Percentiles rank a stretch among this genome's conserved stretches.
Evolutionary conservation across 37 sponge, comb jelly and placozoan species (phyloP).

Genomic region (Haliclona indistincta): DNA sequence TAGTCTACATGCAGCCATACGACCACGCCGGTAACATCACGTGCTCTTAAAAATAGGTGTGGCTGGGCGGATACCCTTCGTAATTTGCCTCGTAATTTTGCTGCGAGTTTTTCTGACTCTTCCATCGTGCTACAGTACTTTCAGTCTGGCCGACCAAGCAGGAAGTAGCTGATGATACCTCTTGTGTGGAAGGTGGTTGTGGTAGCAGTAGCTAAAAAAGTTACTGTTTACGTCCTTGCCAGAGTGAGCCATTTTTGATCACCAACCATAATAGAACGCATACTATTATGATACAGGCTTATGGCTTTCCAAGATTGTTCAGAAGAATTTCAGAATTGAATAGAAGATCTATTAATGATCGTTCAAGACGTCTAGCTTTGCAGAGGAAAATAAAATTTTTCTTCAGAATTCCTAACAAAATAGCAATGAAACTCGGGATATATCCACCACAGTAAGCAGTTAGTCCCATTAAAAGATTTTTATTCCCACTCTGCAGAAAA

Average conservation of each 20-base stretch:
- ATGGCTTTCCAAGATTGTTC: conserved; percentile 75
- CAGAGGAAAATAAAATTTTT: conserved; percentile 66
- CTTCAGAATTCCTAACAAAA: conserved; percentile 74
- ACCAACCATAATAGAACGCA: background rate
- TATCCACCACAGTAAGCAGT: too few species aligned
- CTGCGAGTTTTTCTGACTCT: too few species aligned
- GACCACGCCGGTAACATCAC: too few species aligned
- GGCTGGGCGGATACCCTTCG: too few species aligned
- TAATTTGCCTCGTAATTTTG: too few species aligned
- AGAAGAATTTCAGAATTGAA: conserved; percentile 58
- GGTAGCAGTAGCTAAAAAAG: conserved; percentile 66
- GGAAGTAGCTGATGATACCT: conserved; percentile 19
- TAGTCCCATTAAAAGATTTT: too few species aligned
- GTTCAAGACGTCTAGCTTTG: conserved; percentile 24
- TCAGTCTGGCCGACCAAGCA: too few species aligned
- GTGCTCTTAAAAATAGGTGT: too few species aligned
- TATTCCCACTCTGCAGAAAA: too few species aligned
- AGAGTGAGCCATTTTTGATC: conserved; percentile 32
- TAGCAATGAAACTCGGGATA: conserved; percentile 6
- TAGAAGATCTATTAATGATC: conserved; percentile 14
- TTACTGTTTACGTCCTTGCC: conserved; percentile 60
- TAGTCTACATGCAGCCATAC: too few species aligned
- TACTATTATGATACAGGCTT: conserved; percentile 27
- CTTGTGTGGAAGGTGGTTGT: conserved; percentile 49
- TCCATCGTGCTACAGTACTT: too few species aligned